Conservation (phyloP, 2,113 vertebrate genomes). For the Cavia aperea region DNA sequence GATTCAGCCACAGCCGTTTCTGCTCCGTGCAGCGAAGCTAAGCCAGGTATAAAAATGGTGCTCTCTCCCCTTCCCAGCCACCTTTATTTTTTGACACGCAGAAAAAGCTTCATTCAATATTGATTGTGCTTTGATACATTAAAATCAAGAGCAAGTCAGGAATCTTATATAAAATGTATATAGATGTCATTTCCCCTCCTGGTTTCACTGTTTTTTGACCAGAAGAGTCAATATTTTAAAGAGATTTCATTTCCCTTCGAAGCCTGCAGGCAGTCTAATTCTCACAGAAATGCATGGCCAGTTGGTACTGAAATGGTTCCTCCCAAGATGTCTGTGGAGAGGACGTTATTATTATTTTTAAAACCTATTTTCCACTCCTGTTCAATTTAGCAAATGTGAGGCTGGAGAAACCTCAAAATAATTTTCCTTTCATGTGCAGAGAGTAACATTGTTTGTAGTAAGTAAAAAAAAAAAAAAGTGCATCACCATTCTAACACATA, state of each 20-base stretch:
- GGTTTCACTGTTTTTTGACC: neutral
- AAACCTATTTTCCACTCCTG: constrained; percentile 35
- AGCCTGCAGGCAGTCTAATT: neutral
- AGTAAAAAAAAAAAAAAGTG: constrained; percentile 31
- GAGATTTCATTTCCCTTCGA: neutral
- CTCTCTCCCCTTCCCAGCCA: neutral
- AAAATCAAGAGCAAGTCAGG: constrained; percentile 40
- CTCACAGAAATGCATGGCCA: neutral
- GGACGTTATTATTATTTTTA: constrained; percentile 1
- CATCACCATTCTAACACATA: constrained; percentile 60
- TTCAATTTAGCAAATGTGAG: constrained; percentile 45
- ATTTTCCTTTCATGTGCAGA: constrained; percentile 51
- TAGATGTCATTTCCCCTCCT: neutral
- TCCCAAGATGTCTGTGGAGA: neutral
- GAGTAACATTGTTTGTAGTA: constrained; percentile 32
- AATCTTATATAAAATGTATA: constrained; percentile 12
- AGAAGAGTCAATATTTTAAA: constrained; percentile 37
- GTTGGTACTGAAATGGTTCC: neutral
- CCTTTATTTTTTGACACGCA: constrained; percentile 16
- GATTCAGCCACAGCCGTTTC: neutral
- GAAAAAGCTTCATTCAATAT: constrained; percentile 3
- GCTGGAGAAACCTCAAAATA: constrained; percentile 38
- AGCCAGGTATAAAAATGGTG: constrained; percentile 42
- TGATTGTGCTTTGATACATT: neutral
- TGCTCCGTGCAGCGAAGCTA: constrained; percentile 27